A percentile compares a stretch with the other conserved stretches of the same genome.
Evolutionary conservation across 2,888 invertebrate genomes (phyloP).

Genomic region (Melanchra persicariae): DNA sequence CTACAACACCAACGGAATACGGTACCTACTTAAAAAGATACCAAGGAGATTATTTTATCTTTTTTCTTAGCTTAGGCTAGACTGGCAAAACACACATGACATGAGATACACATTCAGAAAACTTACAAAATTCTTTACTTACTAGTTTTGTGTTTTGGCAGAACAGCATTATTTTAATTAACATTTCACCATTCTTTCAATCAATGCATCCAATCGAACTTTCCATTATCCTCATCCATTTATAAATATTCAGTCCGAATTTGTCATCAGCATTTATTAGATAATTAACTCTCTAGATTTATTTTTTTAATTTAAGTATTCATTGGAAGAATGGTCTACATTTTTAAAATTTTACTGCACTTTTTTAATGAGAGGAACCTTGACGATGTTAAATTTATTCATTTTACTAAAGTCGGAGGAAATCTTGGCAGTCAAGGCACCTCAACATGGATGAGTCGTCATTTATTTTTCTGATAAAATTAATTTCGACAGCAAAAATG

Average conservation of each 20-base stretch:
- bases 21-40: slow-evolving; percentile 67
- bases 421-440: slow-evolving; percentile 83
- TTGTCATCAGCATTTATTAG: slow-evolving; percentile 32
- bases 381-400: slow-evolving; percentile 74
- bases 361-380: slow-evolving; percentile 86
- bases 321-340: slow-evolving; percentile 81
- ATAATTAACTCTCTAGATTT: slow-evolving; percentile 33
- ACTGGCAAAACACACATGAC: slow-evolving; percentile 85
- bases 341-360: slow-evolving; percentile 89
- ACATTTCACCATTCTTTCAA: slow-evolving; percentile 81
- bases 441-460: slow-evolving; percentile 87
- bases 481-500: slow-evolving; percentile 91
- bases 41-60: slow-evolving; percentile 78
- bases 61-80: slow-evolving; percentile 89
- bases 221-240: slow-evolving; percentile 30
- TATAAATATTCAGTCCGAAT: slow-evolving; percentile 44
- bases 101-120: slow-evolving; percentile 54
- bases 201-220: slow-evolving; percentile 61
- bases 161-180: slow-evolving; percentile 84
- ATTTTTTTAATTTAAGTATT: slow-evolving; percentile 61
- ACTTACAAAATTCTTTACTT: slow-evolving; percentile 54
- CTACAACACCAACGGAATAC: slow-evolving; percentile 72
- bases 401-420: slow-evolving; percentile 55
- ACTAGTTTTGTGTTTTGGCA: slow-evolving; percentile 86
- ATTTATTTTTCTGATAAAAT: slow-evolving; percentile 89